Evolutionary conservation across 2,113 vertebrate genomes (phyloP).

Genomic region (Pachycephala philippinensis): DNA sequence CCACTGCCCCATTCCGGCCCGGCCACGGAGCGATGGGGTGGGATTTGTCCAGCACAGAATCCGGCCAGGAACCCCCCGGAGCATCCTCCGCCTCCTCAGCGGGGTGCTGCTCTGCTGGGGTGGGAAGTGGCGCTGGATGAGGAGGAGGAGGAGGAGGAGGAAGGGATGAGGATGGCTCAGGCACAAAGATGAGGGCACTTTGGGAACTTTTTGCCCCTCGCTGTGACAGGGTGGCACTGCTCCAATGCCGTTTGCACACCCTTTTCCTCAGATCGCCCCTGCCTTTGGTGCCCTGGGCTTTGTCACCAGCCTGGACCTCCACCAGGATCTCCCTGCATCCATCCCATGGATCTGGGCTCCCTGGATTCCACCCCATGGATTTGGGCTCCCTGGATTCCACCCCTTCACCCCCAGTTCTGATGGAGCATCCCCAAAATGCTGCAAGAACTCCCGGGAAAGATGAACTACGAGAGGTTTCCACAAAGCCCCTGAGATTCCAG

Average conservation of each 20-base stretch:
- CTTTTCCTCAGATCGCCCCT: neutral
- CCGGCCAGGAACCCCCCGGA: fast-evolving
- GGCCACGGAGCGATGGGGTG: neutral
- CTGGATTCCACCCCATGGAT: fast-evolving
- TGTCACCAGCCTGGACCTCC: neutral
- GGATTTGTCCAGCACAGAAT: neutral
- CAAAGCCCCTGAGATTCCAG: neutral
- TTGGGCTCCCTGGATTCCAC: fast-evolving
- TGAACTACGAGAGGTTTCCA: fast-evolving
- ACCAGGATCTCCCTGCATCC: neutral
- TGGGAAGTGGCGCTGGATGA: neutral
- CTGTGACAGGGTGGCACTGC: fast-evolving
- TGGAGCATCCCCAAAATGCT: fast-evolving
- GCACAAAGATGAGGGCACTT: neutral
- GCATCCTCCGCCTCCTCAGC: neutral
- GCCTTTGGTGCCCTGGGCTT: neutral
- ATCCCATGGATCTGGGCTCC: fast-evolving
- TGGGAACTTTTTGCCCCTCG: neutral
- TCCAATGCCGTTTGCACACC: fast-evolving
- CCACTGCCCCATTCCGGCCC: neutral
- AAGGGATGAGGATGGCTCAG: neutral
- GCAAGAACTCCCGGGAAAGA: fast-evolving
- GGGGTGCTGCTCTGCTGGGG: neutral
- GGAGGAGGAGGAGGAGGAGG: neutral
- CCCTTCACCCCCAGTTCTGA: neutral